Base-by-base conservation (phyloP, 2,113 vertebrate genomes). In the Microtus oregoni region DNA sequence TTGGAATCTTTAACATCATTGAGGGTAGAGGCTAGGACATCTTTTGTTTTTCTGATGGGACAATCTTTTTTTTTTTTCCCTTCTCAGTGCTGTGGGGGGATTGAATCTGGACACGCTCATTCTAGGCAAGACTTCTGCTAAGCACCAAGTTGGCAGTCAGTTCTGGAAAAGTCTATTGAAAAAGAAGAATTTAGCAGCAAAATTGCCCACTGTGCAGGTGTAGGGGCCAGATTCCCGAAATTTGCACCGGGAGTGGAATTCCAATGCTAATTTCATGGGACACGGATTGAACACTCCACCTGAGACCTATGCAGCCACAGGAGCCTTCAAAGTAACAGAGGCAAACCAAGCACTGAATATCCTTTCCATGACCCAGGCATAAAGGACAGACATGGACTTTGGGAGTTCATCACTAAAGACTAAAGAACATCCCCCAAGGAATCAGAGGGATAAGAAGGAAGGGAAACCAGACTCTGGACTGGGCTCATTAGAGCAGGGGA, bases 1-100 rank as follows among this genome's bases (percentile, higher is more conserved):
- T 65, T 19, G 28, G 35, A 50, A 50, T 70, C 9, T 41, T 63
- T 55, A 5, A 22, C 15, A 30, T 47, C 67, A 58, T 68, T 61
- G 12, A 38, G 26, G 47, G 35, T 63, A 81, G 86, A 86, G 72
- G 63, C 14, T 17, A 75, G 32, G 35, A 72, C 76, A 15, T 47
- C 50, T 68, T 11, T 32, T 86, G 11, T 32, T 7, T 89, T 81
- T n/a, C 13, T 35, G 41, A 47, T 30, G 28, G 24, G 7, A 67
- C 90, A 70, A 7, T 35, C 13, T 75, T 50, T 73, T 28, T 3
- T 41, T n/a, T 0, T 35, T 90, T 85, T 50, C 41, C 20, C 68
- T 63, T 61, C n/a, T 41, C 5, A 26, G 41, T 65, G 3, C 15
- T 10, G 0, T 17, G 13, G 14, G 1, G 2, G 20, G 14, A 28